Evolutionary conservation across 2,797 vertebrate species (phyloP).

Genomic region (Hoplostethus atlanticus): DNA sequence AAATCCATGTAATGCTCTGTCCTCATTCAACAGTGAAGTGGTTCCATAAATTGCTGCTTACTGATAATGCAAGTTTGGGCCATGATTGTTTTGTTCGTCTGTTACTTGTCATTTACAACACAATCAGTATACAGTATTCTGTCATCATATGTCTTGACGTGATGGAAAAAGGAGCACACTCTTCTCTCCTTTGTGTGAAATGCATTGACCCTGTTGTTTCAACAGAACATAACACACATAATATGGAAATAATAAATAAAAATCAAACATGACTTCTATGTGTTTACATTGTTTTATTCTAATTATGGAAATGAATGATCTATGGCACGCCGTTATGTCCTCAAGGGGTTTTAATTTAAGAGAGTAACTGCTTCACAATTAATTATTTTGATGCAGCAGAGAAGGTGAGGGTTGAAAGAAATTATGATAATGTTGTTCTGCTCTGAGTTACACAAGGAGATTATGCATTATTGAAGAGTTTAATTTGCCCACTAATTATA

Average conservation of each 20-base stretch:
- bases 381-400: slow-evolving; percentile 50
- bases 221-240: background rate
- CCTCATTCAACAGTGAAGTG: background rate
- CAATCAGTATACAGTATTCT: background rate
- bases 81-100: background rate
- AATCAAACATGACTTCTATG: slow-evolving; percentile 11
- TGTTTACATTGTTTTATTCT: slow-evolving; percentile 28
- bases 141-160: background rate
- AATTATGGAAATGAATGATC: slow-evolving; percentile 41
- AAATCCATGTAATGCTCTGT: background rate
- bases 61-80: background rate
- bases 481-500: slow-evolving; percentile 59
- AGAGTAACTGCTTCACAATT: slow-evolving; percentile 30
- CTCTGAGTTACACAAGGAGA: slow-evolving; percentile 47
- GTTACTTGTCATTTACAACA: too few relatives aligned
- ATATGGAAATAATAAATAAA: slow-evolving; percentile 10
- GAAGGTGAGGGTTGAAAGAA: slow-evolving; percentile 36
- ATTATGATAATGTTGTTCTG: slow-evolving; percentile 56
- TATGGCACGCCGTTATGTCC: slow-evolving; percentile 6
- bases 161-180: background rate
- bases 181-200: background rate
- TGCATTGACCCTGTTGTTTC: background rate
- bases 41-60: background rate
- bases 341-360: slow-evolving; percentile 33
- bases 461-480: slow-evolving; percentile 50